phyloP scores from a whole-genome alignment of 2,113 vertebrate species.

The Neodontobutis hainanensis region DNA sequence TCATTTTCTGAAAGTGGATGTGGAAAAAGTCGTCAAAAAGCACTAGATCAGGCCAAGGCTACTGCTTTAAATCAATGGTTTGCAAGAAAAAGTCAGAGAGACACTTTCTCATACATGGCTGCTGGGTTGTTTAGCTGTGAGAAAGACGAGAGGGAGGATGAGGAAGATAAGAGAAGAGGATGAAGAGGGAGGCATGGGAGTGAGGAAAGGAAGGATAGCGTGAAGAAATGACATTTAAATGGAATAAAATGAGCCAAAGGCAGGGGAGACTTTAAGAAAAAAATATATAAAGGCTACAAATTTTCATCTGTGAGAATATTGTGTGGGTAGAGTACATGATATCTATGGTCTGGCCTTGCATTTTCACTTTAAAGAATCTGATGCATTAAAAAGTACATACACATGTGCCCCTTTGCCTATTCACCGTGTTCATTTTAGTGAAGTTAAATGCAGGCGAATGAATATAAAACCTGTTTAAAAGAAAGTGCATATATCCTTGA shows the following conservation, averaged over 20 bases:
- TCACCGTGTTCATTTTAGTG: too few relatives aligned
- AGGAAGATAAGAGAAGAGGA: not conserved
- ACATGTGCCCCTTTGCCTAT: too few relatives aligned
- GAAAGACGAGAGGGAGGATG: not conserved
- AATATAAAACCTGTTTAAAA: too few relatives aligned
- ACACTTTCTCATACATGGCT: not conserved
- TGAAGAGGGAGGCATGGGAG: not conserved
- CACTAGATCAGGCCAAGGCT: not conserved
- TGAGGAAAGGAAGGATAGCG: not conserved
- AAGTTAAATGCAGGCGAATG: too few relatives aligned
- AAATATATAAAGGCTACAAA: too few relatives aligned
- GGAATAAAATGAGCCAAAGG: not conserved
- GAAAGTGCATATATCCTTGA: too few relatives aligned
- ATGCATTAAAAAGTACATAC: too few relatives aligned
- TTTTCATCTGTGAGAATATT: too few relatives aligned
- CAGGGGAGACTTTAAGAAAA: not conserved
- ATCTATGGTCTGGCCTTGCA: too few relatives aligned
- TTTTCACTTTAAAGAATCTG: too few relatives aligned
- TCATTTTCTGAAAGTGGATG: conserved; percentile 1
- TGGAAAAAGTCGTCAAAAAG: not conserved
- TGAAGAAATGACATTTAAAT: not conserved
- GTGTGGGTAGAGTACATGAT: too few relatives aligned
- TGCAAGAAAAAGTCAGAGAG: conserved; percentile 1
- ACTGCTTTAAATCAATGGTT: conserved; percentile 7
- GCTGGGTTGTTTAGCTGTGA: not conserved